Conservation (phyloP, 2,113 vertebrate species). For the Rhynchomys soricoides region DNA sequence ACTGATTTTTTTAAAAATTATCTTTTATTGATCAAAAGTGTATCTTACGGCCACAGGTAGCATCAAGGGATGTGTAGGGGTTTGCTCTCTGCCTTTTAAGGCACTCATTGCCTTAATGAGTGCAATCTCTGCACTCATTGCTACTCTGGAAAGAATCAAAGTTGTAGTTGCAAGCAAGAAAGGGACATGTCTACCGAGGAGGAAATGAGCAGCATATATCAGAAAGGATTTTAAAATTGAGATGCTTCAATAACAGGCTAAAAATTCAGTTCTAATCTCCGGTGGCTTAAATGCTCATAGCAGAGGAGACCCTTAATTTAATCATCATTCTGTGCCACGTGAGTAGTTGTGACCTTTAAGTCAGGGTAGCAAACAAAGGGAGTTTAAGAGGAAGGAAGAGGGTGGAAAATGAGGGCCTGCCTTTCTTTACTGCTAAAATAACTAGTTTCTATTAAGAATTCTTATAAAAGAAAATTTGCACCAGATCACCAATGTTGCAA, state of each 20-base stretch:
- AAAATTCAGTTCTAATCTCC: not conserved
- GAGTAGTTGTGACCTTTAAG: not conserved
- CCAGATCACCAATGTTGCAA: not conserved
- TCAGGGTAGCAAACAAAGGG: not conserved
- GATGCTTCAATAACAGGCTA: slow-evolving; percentile 14
- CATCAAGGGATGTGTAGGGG: not conserved
- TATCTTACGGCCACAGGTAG: not conserved
- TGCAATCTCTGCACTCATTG: too few relatives aligned
- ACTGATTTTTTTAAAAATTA: not conserved
- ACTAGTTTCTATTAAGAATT: slow-evolving; percentile 10
- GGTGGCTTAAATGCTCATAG: not conserved
- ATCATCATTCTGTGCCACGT: not conserved
- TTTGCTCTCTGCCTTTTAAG: not conserved
- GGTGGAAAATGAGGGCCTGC: not conserved
- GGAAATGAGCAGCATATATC: not conserved
- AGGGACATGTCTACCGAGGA: not conserved
- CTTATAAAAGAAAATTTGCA: slow-evolving; percentile 54
- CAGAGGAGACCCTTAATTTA: not conserved
- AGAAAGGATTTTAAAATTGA: slow-evolving; percentile 17
- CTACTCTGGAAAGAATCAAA: not conserved
- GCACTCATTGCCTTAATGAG: too few relatives aligned
- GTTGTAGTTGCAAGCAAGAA: not conserved
- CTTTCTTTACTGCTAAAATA: not conserved
- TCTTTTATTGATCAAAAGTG: not conserved
- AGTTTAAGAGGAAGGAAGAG: not conserved